Evolutionary conservation across 1,140 invertebrate species (phyloP).

Genomic region (Zaprionus taronus): DNA sequence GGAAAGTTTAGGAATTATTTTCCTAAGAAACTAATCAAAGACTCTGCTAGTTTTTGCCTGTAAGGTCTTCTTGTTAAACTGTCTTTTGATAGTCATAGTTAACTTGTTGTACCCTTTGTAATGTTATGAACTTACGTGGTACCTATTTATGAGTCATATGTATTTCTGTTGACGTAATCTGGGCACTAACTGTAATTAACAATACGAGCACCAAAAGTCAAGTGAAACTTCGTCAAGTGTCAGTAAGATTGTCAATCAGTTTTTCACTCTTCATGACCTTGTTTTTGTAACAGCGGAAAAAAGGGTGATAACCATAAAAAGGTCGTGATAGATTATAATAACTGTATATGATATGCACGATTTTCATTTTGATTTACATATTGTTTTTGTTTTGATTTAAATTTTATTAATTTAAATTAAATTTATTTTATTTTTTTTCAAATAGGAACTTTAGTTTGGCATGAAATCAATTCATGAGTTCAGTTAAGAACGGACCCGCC

Average conservation of each 20-base stretch:
- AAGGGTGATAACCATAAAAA: not conserved
- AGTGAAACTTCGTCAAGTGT: not conserved
- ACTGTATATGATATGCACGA: too few species aligned
- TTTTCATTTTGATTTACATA: too few species aligned
- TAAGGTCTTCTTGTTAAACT: not conserved
- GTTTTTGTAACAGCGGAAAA: not conserved
- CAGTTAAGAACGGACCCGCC: not conserved
- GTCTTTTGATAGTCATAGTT: not conserved
- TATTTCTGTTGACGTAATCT: conserved; percentile 11
- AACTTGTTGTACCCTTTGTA: not conserved
- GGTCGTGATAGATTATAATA: not conserved
- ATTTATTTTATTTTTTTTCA: too few species aligned
- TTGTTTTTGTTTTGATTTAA: too few species aligned
- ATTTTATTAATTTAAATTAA: too few species aligned
- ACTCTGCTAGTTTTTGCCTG: not conserved
- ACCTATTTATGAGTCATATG: not conserved
- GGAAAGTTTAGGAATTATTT: not conserved
- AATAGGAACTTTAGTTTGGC: too few species aligned
- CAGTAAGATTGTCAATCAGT: conserved; percentile 4
- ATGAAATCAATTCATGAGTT: not conserved
- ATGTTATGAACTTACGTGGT: not conserved
- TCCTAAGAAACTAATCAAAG: not conserved
- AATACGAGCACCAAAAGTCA: conserved; percentile 1
- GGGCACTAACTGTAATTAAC: conserved; percentile 22
- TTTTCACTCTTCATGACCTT: conserved; percentile 5